Conservation (phyloP, 2,888 invertebrate species). For the Anticlea derivata region DNA sequence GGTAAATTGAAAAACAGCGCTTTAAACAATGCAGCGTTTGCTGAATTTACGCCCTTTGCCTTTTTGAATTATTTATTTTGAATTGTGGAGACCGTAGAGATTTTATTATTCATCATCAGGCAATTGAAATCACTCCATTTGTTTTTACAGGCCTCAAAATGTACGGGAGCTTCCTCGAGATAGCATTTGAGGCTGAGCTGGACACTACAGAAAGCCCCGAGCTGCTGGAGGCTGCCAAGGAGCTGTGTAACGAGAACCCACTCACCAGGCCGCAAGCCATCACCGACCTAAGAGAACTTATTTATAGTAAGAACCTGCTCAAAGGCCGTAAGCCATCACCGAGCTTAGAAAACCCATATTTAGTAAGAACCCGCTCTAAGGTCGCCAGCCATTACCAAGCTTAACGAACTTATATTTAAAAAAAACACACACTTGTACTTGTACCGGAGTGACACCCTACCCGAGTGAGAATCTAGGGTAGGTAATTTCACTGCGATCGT, state of each 20-base stretch:
- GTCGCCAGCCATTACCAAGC: slow-evolving; percentile 57
- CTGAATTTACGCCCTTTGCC: too few relatives aligned
- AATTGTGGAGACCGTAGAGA: too few relatives aligned
- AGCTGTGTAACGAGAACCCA: slow-evolving; percentile 64
- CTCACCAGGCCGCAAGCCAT: slow-evolving; percentile 61
- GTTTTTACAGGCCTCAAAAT: slow-evolving; percentile 41
- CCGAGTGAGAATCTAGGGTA: too few relatives aligned
- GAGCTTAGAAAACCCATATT: slow-evolving; percentile 66
- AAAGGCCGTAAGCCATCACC: slow-evolving; percentile 61
- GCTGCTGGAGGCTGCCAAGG: slow-evolving; percentile 56
- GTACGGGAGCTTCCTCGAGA: slow-evolving; percentile 70
- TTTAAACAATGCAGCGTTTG: too few relatives aligned
- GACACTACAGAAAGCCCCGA: slow-evolving; percentile 66
- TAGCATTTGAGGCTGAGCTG: slow-evolving; percentile 72
- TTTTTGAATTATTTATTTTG: too few relatives aligned
- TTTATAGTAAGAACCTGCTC: slow-evolving; percentile 54
- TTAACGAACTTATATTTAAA: slow-evolving; percentile 62
- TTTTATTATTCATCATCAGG: too few relatives aligned
- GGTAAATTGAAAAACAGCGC: too few relatives aligned
- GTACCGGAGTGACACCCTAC: too few relatives aligned
- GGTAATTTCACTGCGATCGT: too few relatives aligned
- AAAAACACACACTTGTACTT: too few relatives aligned
- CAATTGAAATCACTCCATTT: too few relatives aligned
- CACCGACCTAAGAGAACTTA: slow-evolving; percentile 64
- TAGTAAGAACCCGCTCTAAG: slow-evolving; percentile 62